Evolutionary conservation across 2,888 invertebrate genomes (phyloP), one percentile per base, ranked within the genome.

Genomic region (Tetranychus piercei): DNA sequence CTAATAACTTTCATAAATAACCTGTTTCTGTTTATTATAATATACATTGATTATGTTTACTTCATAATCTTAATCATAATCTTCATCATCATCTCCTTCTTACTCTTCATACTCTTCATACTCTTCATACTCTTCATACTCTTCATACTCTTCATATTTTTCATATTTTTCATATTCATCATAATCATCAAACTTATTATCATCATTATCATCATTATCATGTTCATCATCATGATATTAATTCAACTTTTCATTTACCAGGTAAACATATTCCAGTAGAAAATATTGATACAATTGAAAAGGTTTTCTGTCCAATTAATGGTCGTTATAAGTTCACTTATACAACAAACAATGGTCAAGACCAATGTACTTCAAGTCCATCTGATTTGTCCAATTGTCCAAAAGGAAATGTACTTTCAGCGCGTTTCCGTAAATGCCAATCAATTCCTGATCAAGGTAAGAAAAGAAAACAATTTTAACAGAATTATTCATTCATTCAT

Each of bases 291-390:
- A 71, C 79, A 8, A 76, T 86, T 55, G 82, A 83, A 67, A 85
- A 86, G 77, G 86, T 86, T 78, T 87, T 86, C 80, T 88, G 88
- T 77, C 87, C 88, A 18, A 85, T 88, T 76, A 86, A 85, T 76
- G 87, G 88, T 6, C 85, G 85, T 77, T 88, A 85, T 81, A 84
- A 84, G 76, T 85, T 87, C 78, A 85, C 83, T 22, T 82, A 87
- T 80, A 84, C 83, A 77, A 80, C 84, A 20, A 84, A 85, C 78
- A 86, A 85, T 78, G 84, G 84, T 45, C 82, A 82, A 69, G 81
- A 83, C 22, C 86, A 86, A 78, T 88, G 88, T 80, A 83, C 82
- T 67, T 83, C 84, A 6, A 84, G 84, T 71, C 83, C 84, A 22
- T 87, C 88, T 0, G 85, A 85, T 76, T 81, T 87, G 70, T 85